Percentiles rank a stretch among this genome's conserved stretches.
Conservation (phyloP, 2,888 invertebrate species). For the Villa cingulata region DNA sequence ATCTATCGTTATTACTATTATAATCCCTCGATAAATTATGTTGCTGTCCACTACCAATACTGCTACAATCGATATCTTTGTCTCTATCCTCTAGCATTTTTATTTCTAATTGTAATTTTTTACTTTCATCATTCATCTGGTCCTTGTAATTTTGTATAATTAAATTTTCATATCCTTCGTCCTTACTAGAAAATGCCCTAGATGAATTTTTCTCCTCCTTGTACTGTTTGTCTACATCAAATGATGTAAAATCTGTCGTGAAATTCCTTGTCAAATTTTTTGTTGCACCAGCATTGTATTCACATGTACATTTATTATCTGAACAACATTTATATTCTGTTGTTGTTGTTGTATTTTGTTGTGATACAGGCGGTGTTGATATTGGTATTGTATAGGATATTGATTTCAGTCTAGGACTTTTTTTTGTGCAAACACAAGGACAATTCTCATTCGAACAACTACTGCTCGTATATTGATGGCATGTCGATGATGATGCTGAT, state of each 20-base stretch:
- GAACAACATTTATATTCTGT: neutral
- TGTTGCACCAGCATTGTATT: neutral
- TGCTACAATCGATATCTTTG: neutral
- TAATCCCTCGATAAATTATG: no score
- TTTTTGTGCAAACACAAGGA: slow-evolving; percentile 19
- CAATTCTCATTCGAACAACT: slow-evolving; percentile 35
- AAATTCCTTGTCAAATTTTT: no score
- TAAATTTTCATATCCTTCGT: neutral
- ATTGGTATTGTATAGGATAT: neutral
- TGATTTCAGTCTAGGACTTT: slow-evolving; percentile 21
- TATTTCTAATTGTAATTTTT: slow-evolving; percentile 1
- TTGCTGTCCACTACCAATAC: no score
- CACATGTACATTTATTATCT: neutral
- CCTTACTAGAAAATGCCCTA: no score
- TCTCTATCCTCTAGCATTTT: slow-evolving; percentile 1
- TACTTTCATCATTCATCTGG: slow-evolving; percentile 4
- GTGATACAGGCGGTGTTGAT: neutral
- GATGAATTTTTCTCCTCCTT: neutral
- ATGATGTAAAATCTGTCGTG: neutral
- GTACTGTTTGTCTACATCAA: neutral
- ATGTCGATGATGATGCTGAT: neutral
- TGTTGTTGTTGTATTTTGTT: no score
- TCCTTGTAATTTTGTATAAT: neutral
- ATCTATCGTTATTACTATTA: no score
- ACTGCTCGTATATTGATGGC: slow-evolving; percentile 30